These are phyloP conservation scores for Allacma fusca DNA, from an alignment of 2,888 invertebrate species.

Conservation along the genomic window DNA sequence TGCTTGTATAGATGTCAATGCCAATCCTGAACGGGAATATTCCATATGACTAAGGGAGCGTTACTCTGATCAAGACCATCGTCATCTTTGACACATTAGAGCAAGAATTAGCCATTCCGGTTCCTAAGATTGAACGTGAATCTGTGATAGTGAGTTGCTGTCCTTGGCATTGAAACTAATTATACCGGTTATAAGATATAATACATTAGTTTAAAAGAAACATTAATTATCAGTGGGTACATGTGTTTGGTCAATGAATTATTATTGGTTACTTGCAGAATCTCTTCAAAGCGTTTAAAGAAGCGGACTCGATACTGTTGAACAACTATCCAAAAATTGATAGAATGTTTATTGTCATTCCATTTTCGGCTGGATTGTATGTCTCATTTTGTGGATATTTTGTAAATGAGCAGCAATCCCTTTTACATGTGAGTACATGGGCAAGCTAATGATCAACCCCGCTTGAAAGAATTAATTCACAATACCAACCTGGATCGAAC, in stretches of 20 bases:
- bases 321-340: slow-evolving; percentile 3
- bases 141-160: slow-evolving; percentile 11
- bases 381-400: background rate
- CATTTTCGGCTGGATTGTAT: slow-evolving; percentile 20
- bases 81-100: slow-evolving; percentile 1
- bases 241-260: no score
- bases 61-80: slow-evolving; percentile 68
- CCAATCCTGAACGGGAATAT: slow-evolving; percentile 73
- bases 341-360: slow-evolving; percentile 1
- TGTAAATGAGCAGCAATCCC: slow-evolving; percentile 69
- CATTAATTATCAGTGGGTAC: no score
- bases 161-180: no score
- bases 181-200: no score
- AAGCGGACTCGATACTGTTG: slow-evolving; percentile 19
- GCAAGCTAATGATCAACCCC: slow-evolving; percentile 85
- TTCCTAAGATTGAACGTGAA: slow-evolving; percentile 26
- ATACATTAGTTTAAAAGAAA: background rate
- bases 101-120: slow-evolving; percentile 1
- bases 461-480: slow-evolving; percentile 67
- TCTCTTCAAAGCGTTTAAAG: slow-evolving; percentile 27
- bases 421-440: slow-evolving; percentile 81
- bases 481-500: slow-evolving; percentile 40
- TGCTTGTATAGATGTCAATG: no score
- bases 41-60: slow-evolving; percentile 75
- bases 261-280: no score